Percentiles rank a stretch among this genome's conserved stretches.
phyloP scores from a whole-genome alignment of 2,797 vertebrate species.

The Pagetopsis macropterus region DNA sequence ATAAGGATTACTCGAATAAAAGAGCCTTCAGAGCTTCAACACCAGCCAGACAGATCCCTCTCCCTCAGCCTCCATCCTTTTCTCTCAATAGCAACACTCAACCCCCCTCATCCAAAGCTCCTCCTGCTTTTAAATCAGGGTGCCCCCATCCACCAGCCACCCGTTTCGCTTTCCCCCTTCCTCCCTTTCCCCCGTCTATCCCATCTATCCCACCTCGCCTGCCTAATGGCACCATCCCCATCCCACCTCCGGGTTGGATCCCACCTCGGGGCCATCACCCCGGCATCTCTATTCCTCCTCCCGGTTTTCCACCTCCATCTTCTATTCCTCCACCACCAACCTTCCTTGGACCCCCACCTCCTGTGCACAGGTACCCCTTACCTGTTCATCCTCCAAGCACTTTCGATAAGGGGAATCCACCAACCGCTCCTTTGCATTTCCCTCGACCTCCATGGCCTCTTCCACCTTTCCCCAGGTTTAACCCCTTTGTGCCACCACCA shows the following conservation, averaged over 20 bases:
- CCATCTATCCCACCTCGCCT: constrained; percentile 66
- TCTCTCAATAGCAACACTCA: constrained; percentile 80
- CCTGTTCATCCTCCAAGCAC: constrained; percentile 83
- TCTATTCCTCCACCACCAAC: constrained; percentile 78
- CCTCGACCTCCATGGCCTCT: constrained; percentile 86
- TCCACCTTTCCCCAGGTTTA: constrained; percentile 85
- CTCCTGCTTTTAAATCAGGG: constrained; percentile 61
- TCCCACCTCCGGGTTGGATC: constrained; percentile 82
- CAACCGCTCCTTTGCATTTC: constrained; percentile 40
- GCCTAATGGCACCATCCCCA: constrained; percentile 74
- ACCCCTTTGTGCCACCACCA: constrained; percentile 91
- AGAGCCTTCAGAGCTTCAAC: constrained; percentile 82
- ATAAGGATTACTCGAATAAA: too few species aligned
- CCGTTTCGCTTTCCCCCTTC: constrained; percentile 56
- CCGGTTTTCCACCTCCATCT: constrained; percentile 74
- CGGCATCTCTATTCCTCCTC: constrained; percentile 83
- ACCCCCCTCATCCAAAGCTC: constrained; percentile 70
- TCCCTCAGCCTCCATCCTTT: constrained; percentile 79
- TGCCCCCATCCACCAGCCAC: constrained; percentile 30
- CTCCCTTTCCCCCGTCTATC: constrained; percentile 52
- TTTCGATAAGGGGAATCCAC: constrained; percentile 82
- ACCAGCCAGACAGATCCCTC: constrained; percentile 76
- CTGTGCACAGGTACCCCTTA: constrained; percentile 83
- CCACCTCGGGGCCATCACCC: constrained; percentile 80
- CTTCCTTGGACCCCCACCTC: constrained; percentile 82